Percentiles rank a stretch among this genome's conserved stretches.
phyloP scores from a whole-genome alignment of 2,113 vertebrate species.

The Cavia porcellus region DNA sequence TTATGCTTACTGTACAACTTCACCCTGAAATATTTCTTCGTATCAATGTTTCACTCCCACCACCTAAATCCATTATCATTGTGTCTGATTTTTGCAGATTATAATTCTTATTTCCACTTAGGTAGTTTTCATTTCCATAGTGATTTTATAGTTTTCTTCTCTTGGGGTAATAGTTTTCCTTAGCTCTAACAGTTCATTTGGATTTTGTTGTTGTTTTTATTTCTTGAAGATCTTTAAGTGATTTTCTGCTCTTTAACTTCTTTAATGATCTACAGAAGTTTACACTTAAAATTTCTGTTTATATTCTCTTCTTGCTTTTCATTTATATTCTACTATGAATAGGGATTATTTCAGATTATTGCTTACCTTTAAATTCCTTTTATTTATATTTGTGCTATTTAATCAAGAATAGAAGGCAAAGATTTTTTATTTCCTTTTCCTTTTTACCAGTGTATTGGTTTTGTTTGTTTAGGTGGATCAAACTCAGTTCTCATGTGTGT shows the following conservation, averaged over 20 bases:
- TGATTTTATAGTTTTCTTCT: neutral
- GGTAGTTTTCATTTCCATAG: constrained; percentile 32
- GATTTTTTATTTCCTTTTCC: neutral
- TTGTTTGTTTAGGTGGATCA: constrained; percentile 1
- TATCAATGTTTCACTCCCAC: constrained; percentile 6
- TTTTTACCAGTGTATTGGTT: constrained; percentile 23
- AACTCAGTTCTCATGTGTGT: neutral
- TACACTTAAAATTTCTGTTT: constrained; percentile 34
- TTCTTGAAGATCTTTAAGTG: constrained; percentile 39
- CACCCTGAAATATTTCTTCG: constrained; percentile 20
- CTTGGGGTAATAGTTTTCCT: neutral
- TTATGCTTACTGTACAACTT: neutral
- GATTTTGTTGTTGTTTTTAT: constrained; percentile 41
- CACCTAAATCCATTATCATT: neutral
- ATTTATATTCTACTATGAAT: neutral
- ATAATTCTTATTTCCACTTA: constrained; percentile 49
- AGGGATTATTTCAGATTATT: constrained; percentile 33
- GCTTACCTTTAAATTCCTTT: constrained; percentile 26
- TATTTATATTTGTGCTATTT: constrained; percentile 4
- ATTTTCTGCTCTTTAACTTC: constrained; percentile 37
- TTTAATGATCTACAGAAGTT: neutral
- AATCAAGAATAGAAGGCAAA: neutral
- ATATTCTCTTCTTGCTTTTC: constrained; percentile 43
- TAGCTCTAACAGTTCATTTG: neutral
- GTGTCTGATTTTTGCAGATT: neutral